Base-by-base conservation (phyloP, 2,888 invertebrate genomes). In the Hyposoter didymator region DNA sequence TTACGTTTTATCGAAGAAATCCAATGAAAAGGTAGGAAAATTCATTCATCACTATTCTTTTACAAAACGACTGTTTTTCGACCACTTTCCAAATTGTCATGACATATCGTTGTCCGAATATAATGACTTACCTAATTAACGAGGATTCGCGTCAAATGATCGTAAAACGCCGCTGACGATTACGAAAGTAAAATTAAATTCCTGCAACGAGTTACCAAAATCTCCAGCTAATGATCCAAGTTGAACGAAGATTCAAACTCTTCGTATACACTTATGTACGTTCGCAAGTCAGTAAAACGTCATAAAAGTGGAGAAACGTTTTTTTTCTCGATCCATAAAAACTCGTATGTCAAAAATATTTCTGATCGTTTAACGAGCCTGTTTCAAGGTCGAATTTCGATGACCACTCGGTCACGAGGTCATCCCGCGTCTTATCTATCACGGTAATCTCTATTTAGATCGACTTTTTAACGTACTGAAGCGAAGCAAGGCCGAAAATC, bases 331-430 rank as follows among this genome's bases (percentile, higher is more conserved):
- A 28, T 52, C 52, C 17, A 52, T 52, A 52, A 14, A 59, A 28
- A 28, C 28, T 14, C 12, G 28, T 59, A 59, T 28, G 5, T 59
- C 12, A 28, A 59, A 28, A 59, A 59, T 28, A 28, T 28, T 59
- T 59, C 59, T 14, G 28, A 28, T 59, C 14, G n/a, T n/a, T 2
- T 64, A 8, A 35, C 19, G 17, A 64, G 35, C n/a, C 12, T 8
- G 28, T 78, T 39, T 89, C 59, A 59, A 82, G 89, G 89, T 89
- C 89, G 90, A 90, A 88, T 88, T 87, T 81, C 75, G 82, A 84
- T 72, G 78, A 82, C 90, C 88, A 91, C 80, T 75, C 85, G 90
- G 90, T 91, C 89, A 91, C 78, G 80, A 85, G 90, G 90, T 83
- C 89, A 86, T 78, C 83, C 75, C 84, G 28, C 5, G 73, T 75